A percentile compares a stretch with the other conserved stretches of the same genome.
Evolutionary conservation across 2,888 invertebrate genomes (phyloP).

Genomic region (Epistrophe eligans): DNA sequence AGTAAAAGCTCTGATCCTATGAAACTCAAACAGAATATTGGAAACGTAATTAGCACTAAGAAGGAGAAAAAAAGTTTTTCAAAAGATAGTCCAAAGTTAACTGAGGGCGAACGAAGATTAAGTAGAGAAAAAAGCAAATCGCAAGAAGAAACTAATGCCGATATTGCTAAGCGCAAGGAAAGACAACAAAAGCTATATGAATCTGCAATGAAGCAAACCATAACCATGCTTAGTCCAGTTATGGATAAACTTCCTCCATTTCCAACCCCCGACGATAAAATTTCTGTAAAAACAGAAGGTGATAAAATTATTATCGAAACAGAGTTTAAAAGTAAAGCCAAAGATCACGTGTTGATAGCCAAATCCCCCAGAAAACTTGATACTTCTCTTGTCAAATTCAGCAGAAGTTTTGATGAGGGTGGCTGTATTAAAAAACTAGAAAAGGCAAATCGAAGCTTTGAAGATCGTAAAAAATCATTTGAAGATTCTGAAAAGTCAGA

Average conservation of each 20-base stretch:
- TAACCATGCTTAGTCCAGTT: constrained; percentile 89
- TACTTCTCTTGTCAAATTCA: constrained; percentile 86
- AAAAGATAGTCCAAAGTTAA: constrained; percentile 88
- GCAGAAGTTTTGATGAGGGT: constrained; percentile 87
- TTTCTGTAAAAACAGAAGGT: constrained; percentile 89
- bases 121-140: constrained; percentile 88
- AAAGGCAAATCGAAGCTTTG: constrained; percentile 87
- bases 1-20: constrained; percentile 79
- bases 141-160: constrained; percentile 89
- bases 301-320: constrained; percentile 89
- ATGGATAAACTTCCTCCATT: constrained; percentile 89
- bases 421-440: constrained; percentile 85
- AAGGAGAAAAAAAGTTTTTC: constrained; percentile 85
- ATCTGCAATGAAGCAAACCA: constrained; percentile 90
- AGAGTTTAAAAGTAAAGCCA: constrained; percentile 90
- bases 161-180: constrained; percentile 88
- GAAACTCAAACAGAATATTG: constrained; percentile 83
- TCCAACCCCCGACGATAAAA: constrained; percentile 90
- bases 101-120: constrained; percentile 86
- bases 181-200: constrained; percentile 91
- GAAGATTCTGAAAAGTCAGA: constrained; percentile 87
- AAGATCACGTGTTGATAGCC: constrained; percentile 90
- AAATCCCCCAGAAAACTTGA: constrained; percentile 90
- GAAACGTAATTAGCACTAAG: constrained; percentile 81
- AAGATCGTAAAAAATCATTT: constrained; percentile 87